A percentile compares a stretch with the other conserved stretches of the same genome.
Conservation (phyloP, 2,113 vertebrate species). For the Salvelinus namaycush region DNA sequence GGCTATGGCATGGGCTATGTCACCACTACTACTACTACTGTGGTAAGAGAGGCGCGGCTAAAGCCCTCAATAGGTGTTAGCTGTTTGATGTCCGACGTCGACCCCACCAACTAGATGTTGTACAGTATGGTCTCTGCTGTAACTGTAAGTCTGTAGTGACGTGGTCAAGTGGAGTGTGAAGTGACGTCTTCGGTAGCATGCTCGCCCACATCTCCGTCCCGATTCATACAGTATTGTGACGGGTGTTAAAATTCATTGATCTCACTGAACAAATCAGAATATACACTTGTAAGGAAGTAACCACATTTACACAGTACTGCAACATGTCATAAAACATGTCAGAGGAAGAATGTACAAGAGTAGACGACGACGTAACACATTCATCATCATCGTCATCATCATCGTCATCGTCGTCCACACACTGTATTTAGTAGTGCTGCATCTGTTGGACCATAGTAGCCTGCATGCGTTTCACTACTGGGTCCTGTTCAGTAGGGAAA, state of each 20-base stretch:
- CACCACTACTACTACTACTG: slow-evolving; percentile 38
- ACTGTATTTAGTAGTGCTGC: neutral
- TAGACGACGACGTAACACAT: too few relatives aligned
- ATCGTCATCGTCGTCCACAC: too few relatives aligned
- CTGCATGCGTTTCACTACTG: neutral
- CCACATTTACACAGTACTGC: too few relatives aligned
- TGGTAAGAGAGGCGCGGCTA: slow-evolving; percentile 71
- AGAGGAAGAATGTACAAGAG: too few relatives aligned
- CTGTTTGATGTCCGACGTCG: slow-evolving; percentile 68
- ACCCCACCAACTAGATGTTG: slow-evolving; percentile 68
- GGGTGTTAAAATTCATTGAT: neutral
- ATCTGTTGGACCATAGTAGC: neutral
- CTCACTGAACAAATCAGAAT: too few relatives aligned
- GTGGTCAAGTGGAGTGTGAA: slow-evolving; percentile 45
- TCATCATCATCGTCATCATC: too few relatives aligned
- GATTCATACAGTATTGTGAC: neutral
- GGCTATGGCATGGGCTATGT: slow-evolving; percentile 58
- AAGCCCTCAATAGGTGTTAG: slow-evolving; percentile 44
- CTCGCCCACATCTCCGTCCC: slow-evolving; percentile 43
- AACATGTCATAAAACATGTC: too few relatives aligned
- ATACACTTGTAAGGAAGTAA: too few relatives aligned
- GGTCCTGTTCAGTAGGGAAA: too few relatives aligned
- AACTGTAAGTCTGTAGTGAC: slow-evolving; percentile 67
- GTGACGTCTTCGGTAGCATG: slow-evolving; percentile 72
- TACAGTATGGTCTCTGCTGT: slow-evolving; percentile 51